Evolutionary conservation across 2,797 vertebrate species (phyloP), one percentile per base, ranked within the genome.

Genomic region (Mormyrops boulengeri): DNA sequence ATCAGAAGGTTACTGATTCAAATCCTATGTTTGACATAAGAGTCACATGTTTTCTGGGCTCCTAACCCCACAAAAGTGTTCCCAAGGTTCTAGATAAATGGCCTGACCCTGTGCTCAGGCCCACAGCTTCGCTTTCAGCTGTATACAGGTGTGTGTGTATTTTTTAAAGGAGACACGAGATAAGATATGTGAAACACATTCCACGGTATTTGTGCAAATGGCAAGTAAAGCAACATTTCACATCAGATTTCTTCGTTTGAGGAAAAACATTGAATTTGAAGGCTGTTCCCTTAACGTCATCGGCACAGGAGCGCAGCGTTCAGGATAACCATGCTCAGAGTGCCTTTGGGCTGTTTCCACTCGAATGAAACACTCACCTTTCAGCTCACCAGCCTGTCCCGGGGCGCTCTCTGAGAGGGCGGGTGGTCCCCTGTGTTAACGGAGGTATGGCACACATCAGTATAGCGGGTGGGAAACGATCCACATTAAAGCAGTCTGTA

Each of bases 401-500:
- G 85, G 22, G 52, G 41, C 3, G 5, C 11, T 17, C 50, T 52
- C 17, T 11, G n/a, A 17, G 57, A 19, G 49, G 87, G 50, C 5
- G 7, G 34, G 19, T 85, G 47, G 26, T 77, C n/a, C n/a, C 41
- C 17, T 7, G 38, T 30, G 30, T 89, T 34, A 55, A 47, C 19
- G 50, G 26, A 2, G 14, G 5, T 4, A 19, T 57, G 89, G 26
- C 34, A 82, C 49, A 44, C 55, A 8, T 34, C 26, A 53, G 90
- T 7, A 30, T 88, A 41, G 80, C 93, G 93, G 22, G 92, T 92
- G 93, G 92, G 93, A 92, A 93, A 92, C 47, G 91, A 91, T 93
- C 89, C 94, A 91, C 94, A 93, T 94, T 92, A 92, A 94, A 93
- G 90, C 92, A 90, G 91, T 92, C 91, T 88, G 90, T 90, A 84